Base-by-base conservation (phyloP, 2,888 invertebrate species). In the Apotomis betuletana region DNA sequence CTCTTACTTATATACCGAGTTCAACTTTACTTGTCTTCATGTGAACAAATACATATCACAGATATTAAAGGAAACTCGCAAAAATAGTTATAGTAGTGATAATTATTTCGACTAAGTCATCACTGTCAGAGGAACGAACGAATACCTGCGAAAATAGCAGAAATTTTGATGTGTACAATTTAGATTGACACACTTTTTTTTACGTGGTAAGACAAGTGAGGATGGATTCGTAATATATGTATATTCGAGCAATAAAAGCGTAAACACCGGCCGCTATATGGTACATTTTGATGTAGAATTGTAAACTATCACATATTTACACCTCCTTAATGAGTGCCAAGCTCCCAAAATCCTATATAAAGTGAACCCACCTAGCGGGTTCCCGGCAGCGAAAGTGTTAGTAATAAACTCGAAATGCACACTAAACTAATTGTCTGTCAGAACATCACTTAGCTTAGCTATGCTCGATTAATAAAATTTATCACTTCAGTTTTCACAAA, bases 1-100 rank as follows among this genome's bases (percentile, higher is more conserved):
- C 51, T 51, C 51, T 51, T 51, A 51, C 51, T 51, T 51, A 51
- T 51, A 51, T 51, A 51, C 51, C 51, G 51, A 51, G 51, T 51
- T 51, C 51, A 51, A 51, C 5, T 4, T 51, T 51, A 51, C 51
- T 51, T 51, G 51, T 51, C 51, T 51, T 51, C 51, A 51, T 51
- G 51, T 51, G 51, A 41, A 41, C 41, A 41, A 41, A 41, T 41
- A 41, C 41, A 5, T 41, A 41, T 41, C 41, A 41, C 41, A 41
- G 41, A 41, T 5, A 41, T 41, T 41, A 41, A 4, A 41, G 41
- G 6, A 6, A 41, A 41, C 41, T 41, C 41, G 41, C 41, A 41
- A 41, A 41, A 6, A 41, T 41, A 6, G 15, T 15, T 15, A 15
- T 15, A 15, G 15, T 15, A 15, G 15, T 15, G 15, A 15, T 15